Percentiles rank a stretch among this genome's conserved stretches.
phyloP scores from a whole-genome alignment of 2,797 vertebrate species.

The Siniperca obscura region DNA sequence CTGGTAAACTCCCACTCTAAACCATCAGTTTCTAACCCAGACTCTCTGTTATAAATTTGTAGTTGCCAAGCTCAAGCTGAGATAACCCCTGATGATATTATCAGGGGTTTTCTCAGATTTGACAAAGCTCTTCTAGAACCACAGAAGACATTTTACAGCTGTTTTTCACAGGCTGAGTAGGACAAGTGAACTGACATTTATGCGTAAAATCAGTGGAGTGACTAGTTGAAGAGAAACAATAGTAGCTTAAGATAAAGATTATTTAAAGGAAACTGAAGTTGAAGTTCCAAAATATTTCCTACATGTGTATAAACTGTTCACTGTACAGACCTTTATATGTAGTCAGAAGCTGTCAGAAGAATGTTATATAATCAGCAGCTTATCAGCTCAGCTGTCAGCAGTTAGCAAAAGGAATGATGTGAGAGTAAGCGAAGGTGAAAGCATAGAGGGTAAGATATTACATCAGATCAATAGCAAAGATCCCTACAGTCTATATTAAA shows the following conservation, averaged over 20 bases:
- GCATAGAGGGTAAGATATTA: slow-evolving; percentile 36
- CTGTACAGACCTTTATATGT: neutral
- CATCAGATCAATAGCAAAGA: slow-evolving; percentile 68
- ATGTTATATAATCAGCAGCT: slow-evolving; percentile 27
- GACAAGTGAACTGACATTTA: neutral
- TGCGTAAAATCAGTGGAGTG: neutral
- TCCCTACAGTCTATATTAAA: slow-evolving; percentile 53
- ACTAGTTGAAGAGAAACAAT: neutral
- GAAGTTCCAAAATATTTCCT: neutral
- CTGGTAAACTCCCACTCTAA: neutral
- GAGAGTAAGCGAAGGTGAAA: slow-evolving; percentile 46
- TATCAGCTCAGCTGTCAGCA: slow-evolving; percentile 34
- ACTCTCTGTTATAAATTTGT: neutral
- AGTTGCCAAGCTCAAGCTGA: neutral
- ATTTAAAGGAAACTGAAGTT: neutral
- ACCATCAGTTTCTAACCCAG: neutral
- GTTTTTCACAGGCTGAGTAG: neutral
- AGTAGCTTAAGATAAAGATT: neutral
- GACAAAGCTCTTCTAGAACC: neutral
- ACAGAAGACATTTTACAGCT: neutral
- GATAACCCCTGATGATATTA: neutral
- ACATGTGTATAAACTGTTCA: neutral
- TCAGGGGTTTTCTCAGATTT: neutral
- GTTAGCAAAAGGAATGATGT: slow-evolving; percentile 35
- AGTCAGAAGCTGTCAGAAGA: neutral